Conservation (phyloP, 2,797 vertebrate species). For the Cryptoprocta ferox region DNA sequence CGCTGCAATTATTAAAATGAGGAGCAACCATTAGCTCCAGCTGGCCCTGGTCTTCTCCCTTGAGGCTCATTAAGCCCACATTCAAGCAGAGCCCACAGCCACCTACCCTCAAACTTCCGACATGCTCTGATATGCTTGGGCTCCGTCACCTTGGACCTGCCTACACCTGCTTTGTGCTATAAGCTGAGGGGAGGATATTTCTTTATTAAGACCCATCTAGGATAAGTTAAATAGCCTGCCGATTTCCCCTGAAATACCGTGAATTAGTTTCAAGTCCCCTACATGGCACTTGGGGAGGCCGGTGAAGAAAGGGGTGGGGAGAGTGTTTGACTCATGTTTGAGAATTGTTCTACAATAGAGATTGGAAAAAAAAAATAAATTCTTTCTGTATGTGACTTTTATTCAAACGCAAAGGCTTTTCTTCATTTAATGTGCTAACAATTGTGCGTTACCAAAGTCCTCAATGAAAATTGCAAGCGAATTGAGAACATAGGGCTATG, state of each 20-base stretch:
- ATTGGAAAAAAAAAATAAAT: background rate
- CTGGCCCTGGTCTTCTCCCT: background rate
- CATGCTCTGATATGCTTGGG: background rate
- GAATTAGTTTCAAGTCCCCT: conserved; percentile 39
- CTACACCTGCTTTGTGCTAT: background rate
- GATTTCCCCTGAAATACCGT: background rate
- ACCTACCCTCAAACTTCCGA: background rate
- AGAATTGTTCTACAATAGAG: conserved; percentile 48
- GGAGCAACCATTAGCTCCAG: background rate
- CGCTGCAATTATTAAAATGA: conserved; percentile 1
- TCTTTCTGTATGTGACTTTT: conserved; percentile 52
- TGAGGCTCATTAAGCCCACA: background rate
- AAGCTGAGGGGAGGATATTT: background rate
- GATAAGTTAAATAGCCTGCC: conserved; percentile 5
- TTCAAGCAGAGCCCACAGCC: background rate
- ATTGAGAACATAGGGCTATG: conserved; percentile 41
- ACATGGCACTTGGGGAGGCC: background rate
- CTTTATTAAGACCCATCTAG: background rate
- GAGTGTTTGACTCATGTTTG: conserved; percentile 30
- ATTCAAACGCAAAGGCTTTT: conserved; percentile 42
- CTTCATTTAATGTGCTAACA: conserved; percentile 53
- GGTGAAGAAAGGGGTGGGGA: background rate
- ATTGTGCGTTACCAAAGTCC: conserved; percentile 46
- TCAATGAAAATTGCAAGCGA: conserved; percentile 56
- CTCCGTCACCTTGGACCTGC: background rate